Conservation (phyloP, 1,140 invertebrate genomes). For the Dendroctonus valens region DNA sequence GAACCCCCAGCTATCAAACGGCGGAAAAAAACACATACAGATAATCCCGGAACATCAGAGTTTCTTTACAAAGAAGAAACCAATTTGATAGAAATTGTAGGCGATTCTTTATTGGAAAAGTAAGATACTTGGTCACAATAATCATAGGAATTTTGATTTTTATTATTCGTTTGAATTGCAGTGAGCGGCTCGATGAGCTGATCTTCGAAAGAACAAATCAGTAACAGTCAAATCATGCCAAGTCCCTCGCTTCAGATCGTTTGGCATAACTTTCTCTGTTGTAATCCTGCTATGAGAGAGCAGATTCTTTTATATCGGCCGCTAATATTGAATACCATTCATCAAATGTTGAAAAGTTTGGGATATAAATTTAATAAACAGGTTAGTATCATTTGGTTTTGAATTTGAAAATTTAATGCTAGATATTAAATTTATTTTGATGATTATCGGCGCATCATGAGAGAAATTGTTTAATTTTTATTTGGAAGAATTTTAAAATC, state of each 20-base stretch:
- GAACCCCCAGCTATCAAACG: slow-evolving; percentile 24
- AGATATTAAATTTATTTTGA: no score
- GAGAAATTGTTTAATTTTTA: no score
- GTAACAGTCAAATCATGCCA: slow-evolving; percentile 47
- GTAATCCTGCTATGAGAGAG: slow-evolving; percentile 50
- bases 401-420: slow-evolving; percentile 15
- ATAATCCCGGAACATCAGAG: background rate
- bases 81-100: slow-evolving; percentile 24
- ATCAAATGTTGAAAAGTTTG: slow-evolving; percentile 52
- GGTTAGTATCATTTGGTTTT: slow-evolving; percentile 45
- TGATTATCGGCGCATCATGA: no score
- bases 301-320: slow-evolving; percentile 58
- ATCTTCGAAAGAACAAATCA: slow-evolving; percentile 48
- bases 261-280: slow-evolving; percentile 57
- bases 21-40: slow-evolving; percentile 11
- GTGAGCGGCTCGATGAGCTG: slow-evolving; percentile 48
- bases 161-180: slow-evolving; percentile 41
- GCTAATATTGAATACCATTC: slow-evolving; percentile 56
- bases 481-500: no score
- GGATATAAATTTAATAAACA: slow-evolving; percentile 58
- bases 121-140: slow-evolving; percentile 5
- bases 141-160: background rate
- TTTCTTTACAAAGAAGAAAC: background rate
- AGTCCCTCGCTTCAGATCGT: slow-evolving; percentile 58
- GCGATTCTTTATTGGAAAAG: slow-evolving; percentile 28